Evolutionary conservation across 2,113 vertebrate genomes (phyloP), one percentile per base, ranked within the genome.

Genomic region (Seriola quinqueradiata): DNA sequence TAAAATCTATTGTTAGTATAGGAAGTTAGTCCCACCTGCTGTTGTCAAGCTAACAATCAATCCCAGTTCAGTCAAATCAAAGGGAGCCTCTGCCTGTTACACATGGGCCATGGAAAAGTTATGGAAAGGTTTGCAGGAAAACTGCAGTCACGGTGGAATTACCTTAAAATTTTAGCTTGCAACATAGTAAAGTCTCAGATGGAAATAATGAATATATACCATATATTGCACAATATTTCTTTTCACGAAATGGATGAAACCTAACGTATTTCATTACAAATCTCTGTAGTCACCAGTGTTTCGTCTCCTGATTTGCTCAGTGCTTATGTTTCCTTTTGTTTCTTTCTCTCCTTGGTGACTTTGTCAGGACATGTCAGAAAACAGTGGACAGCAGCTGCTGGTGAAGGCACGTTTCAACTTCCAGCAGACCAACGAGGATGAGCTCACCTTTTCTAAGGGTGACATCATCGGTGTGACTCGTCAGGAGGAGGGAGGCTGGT

Each of bases 401-500:
- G 98, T 99, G 75, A 96, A 96, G 94, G 98, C 98, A 25, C 97
- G 97, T 87, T 99, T 98, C 90, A 97, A 96, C 94, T 99, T 99
- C 92, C 97, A 99, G 87, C 98, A 99, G 94, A 99, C 96, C 89
- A 99, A 99, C 42, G 98, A 99, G 92, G 98, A 99, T 86, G 98
- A 99, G 93, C 97, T 99, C 72, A 97, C 97, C 85, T 99, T 99
- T 78, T 73, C 83, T 21, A 99, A 99, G 94, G 98, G 97, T 1
- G 98, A 99, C 21, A 92, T 99, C 94, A 99, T 99, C 93, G 94
- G 94, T 0, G 98, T 99, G 87, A 97, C 96, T 13, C 96, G 98
- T 75, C 96, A 97, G 83, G 98, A 99, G 92, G 98, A 99, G 42
- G 98, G 98, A 10, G 98, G 98, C 92, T 99, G 98, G 98, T 99